A percentile compares a stretch with the other conserved stretches of the same genome.
Evolutionary conservation across 1,140 invertebrate species (phyloP).

Genomic region (Pararge aegeria): DNA sequence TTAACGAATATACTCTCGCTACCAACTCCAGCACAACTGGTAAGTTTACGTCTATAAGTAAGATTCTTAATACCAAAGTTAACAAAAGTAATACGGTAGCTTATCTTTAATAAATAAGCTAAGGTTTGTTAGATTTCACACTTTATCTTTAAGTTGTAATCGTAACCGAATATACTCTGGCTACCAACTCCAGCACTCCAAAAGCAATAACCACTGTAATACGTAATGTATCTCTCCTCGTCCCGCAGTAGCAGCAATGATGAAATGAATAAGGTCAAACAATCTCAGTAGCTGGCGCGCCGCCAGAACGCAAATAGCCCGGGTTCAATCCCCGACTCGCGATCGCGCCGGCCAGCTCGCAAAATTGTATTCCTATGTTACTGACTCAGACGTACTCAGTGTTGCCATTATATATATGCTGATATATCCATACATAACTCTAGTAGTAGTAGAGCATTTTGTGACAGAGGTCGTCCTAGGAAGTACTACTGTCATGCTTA

Average conservation of each 20-base stretch:
- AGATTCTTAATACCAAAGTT: too few relatives aligned
- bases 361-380: conserved; percentile 47
- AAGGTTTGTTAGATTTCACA: background rate
- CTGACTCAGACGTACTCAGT: conserved; percentile 41
- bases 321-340: conserved; percentile 43
- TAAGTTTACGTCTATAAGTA: too few relatives aligned
- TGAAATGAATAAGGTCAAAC: conserved; percentile 48
- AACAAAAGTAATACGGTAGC: too few relatives aligned
- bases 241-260: background rate
- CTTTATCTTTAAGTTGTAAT: background rate
- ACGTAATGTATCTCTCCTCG: background rate
- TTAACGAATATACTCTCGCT: background rate
- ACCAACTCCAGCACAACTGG: too few relatives aligned
- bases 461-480: too few relatives aligned
- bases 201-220: background rate
- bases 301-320: conserved; percentile 50
- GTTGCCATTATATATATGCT: background rate
- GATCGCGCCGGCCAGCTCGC: conserved; percentile 28
- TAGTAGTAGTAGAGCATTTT: too few relatives aligned
- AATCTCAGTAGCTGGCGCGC: conserved; percentile 43
- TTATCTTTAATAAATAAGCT: background rate
- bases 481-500: too few relatives aligned
- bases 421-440: background rate
- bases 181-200: background rate
- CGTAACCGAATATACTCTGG: background rate